These are phyloP conservation scores for Cheiracanthium punctorium DNA, from an alignment of 2,888 invertebrate species.

Conservation along the genomic window DNA sequence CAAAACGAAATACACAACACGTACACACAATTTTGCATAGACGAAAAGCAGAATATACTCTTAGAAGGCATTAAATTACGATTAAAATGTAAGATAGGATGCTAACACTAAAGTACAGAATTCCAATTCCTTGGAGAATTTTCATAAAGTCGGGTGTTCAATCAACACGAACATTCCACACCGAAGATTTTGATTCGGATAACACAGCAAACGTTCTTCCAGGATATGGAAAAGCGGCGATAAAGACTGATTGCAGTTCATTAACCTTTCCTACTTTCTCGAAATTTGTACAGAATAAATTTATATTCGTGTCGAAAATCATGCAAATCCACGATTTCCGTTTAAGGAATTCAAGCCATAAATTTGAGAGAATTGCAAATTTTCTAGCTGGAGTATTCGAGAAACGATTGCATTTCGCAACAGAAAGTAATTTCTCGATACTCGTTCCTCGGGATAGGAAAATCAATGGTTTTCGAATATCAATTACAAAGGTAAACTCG, in stretches of 20 bases:
- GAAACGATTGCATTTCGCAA: neutral
- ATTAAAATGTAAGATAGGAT: neutral
- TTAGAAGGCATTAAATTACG: neutral
- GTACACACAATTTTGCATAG: too few species aligned
- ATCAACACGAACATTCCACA: neutral
- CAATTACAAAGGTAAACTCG: too few species aligned
- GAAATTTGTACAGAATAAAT: neutral
- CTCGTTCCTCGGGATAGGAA: too few species aligned
- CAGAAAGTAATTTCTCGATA: neutral
- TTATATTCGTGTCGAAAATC: neutral
- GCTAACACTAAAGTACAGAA: neutral
- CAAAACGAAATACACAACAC: too few species aligned
- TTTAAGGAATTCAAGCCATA: neutral
- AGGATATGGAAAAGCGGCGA: too few species aligned
- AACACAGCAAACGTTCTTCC: neutral
- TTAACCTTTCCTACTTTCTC: neutral
- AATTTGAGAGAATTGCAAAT: neutral
- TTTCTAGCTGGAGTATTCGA: neutral
- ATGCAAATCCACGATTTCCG: neutral
- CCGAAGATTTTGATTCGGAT: neutral
- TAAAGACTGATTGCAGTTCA: neutral
- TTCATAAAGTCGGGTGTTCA: neutral
- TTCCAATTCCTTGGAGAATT: neutral
- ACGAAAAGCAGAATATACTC: too few species aligned
- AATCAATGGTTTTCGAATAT: too few species aligned